Conservation (phyloP, 2,797 vertebrate species). For the Poeciliopsis gracilis region DNA sequence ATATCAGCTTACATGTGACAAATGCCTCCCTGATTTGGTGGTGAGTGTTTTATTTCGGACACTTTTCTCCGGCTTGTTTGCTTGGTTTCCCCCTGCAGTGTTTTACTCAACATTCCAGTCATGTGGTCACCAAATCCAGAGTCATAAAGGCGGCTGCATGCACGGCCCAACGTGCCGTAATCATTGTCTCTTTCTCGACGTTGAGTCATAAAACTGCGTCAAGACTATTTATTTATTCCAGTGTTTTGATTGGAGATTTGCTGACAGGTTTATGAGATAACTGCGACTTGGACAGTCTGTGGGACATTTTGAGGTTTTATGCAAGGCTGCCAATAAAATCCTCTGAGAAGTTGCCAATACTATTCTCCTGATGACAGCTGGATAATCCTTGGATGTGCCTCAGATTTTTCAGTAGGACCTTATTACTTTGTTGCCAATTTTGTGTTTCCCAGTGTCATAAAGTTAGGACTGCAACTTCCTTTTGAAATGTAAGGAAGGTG, state of each 20-base stretch:
- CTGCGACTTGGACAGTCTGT: slow-evolving; percentile 34
- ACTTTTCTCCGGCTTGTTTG: slow-evolving; percentile 26
- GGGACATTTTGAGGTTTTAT: slow-evolving; percentile 53
- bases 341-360: slow-evolving; percentile 37
- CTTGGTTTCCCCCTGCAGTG: slow-evolving; percentile 28
- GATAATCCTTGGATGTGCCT: slow-evolving; percentile 5
- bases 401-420: slow-evolving; percentile 18
- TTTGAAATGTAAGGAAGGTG: background rate
- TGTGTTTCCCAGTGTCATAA: background rate
- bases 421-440: slow-evolving; percentile 32
- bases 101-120: slow-evolving; percentile 34
- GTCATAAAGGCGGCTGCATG: slow-evolving; percentile 16
- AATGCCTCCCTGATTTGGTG: background rate
- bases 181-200: slow-evolving; percentile 8
- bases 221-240: slow-evolving; percentile 39
- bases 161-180: slow-evolving; percentile 1
- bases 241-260: slow-evolving; percentile 42
- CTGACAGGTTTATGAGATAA: slow-evolving; percentile 62
- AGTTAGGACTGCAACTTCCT: background rate
- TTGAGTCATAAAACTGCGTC: slow-evolving; percentile 21
- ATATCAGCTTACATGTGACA: slow-evolving; percentile 12
- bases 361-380: slow-evolving; percentile 36
- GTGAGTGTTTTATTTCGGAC: slow-evolving; percentile 6
- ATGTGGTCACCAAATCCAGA: slow-evolving; percentile 9
- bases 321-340: slow-evolving; percentile 56